Evolutionary conservation across 2,888 invertebrate genomes (phyloP), one percentile per base, ranked within the genome.

Genomic region (Mongoloraphidia duomilia): DNA sequence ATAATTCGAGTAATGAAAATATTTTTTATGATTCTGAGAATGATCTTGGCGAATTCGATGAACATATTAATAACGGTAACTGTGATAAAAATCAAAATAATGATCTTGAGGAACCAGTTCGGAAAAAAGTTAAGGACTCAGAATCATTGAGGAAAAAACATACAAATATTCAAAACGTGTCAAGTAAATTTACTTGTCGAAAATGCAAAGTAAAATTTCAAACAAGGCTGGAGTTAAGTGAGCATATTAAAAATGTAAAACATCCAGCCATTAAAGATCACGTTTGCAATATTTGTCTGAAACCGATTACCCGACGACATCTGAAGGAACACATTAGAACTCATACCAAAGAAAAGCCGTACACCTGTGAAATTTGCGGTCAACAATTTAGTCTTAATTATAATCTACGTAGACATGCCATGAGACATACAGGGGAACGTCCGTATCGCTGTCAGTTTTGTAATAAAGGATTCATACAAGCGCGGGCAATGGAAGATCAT

Each of bases 331-430:
- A 46, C 9, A 46, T 46, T 39, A 12, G 46, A 10, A 46, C 40
- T n/a, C 46, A 46, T n/a, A 46, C 46, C 12, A 46, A 46, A 38
- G 46, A 46, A 33, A 46, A 40, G n/a, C 46, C 46, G 12, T 46
- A 46, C 11, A 13, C 17, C 12, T 52, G 53, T 46, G 40, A 51
- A 12, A 33, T 52, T 26, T 53, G 53, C 37, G 26, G 13, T 9
- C 41, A 38, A 17, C 38, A 33, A 26, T 53, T 52, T 43, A 48
- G 41, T 13, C 14, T 46, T 5, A n/a, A 35, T 40, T 39, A 37
- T 33, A 50, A 52, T 37, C 44, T 53, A 17, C 47, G 44, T 9
- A 38, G 51, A 8, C 53, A 53, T 34, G 43, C 26, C 9, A 46
- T 44, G 14, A 48, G 34, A 13, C 51, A 52, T 40, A 48, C 46